phyloP scores from a whole-genome alignment of 2,888 invertebrate genomes.

The Polydrusus pterygomalis region DNA sequence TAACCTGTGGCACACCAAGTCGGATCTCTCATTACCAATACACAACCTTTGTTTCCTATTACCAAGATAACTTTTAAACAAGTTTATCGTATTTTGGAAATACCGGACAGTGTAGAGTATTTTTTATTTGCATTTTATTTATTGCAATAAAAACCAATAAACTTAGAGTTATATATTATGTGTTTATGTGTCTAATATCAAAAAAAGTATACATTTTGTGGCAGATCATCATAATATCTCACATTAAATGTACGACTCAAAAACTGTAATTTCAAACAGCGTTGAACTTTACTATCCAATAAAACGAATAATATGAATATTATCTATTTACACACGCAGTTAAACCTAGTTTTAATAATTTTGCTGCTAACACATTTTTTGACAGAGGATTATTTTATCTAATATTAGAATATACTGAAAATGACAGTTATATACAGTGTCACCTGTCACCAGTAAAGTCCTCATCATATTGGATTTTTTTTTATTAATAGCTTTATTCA shows the following conservation, averaged over 20 bases:
- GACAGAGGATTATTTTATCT: no score
- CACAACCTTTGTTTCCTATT: no score
- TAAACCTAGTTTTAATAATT: not conserved
- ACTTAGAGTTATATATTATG: not conserved
- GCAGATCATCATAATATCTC: slow-evolving; percentile 2
- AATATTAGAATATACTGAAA: no score
- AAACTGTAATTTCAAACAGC: not conserved
- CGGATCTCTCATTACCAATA: no score
- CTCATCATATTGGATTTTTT: no score
- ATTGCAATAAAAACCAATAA: slow-evolving; percentile 2
- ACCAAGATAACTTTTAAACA: no score
- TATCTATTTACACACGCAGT: not conserved
- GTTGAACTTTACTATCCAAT: not conserved
- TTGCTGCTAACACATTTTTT: no score
- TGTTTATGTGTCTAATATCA: not conserved
- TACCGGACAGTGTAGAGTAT: not conserved
- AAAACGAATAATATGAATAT: not conserved
- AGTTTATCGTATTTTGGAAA: no score
- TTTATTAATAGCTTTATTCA: no score
- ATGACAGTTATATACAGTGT: no score
- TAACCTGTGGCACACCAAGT: no score
- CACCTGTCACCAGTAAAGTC: no score
- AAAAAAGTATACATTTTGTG: not conserved
- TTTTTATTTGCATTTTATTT: not conserved
- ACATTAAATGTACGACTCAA: not conserved